These are phyloP conservation scores for Chloroclysta siterata DNA, from an alignment of 2,888 invertebrate species.

Conservation along the genomic window DNA sequence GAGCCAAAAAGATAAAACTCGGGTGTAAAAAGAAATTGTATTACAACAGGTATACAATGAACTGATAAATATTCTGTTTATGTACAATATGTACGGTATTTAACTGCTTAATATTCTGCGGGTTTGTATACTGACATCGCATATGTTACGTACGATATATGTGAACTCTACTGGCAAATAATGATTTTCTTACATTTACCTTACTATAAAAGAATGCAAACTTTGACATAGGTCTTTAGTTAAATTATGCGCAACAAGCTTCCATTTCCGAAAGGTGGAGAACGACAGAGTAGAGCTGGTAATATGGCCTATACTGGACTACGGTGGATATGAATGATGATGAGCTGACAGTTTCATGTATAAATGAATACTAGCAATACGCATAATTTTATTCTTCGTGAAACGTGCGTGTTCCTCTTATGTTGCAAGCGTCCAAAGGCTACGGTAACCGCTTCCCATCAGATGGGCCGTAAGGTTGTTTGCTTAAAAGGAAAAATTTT, in stretches of 20 bases:
- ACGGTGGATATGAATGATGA: too few relatives aligned
- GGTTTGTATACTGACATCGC: slow-evolving; percentile 20
- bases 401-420: too few relatives aligned
- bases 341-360: too few relatives aligned
- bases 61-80: slow-evolving; percentile 26
- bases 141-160: slow-evolving; percentile 13
- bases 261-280: not conserved
- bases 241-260: not conserved
- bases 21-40: slow-evolving; percentile 9
- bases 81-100: slow-evolving; percentile 24
- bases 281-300: too few relatives aligned
- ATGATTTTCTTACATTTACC: not conserved
- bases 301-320: too few relatives aligned
- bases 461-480: too few relatives aligned
- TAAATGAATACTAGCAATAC: too few relatives aligned
- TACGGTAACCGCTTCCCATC: too few relatives aligned
- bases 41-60: slow-evolving; percentile 6
- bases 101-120: slow-evolving; percentile 33
- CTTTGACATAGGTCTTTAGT: not conserved
- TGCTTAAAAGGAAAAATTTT: too few relatives aligned
- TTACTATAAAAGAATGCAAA: not conserved
- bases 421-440: too few relatives aligned
- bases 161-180: slow-evolving; percentile 10
- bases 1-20: slow-evolving; percentile 3
- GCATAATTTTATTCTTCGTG: too few relatives aligned